phyloP scores from a whole-genome alignment of 1,140 invertebrate genomes.

The Neuroterus valhalla region DNA sequence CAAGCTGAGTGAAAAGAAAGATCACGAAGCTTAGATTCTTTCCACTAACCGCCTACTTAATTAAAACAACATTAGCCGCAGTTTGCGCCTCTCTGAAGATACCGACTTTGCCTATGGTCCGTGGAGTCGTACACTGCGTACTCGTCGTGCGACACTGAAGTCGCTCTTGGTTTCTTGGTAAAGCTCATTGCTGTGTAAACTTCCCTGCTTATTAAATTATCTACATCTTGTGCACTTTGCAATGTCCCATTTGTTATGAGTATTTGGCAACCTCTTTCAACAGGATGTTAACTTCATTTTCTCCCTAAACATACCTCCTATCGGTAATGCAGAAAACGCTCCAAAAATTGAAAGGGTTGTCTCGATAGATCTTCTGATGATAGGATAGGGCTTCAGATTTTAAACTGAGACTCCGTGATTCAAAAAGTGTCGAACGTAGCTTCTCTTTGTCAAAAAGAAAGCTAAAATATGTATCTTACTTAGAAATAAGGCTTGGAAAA shows the following conservation, averaged over 20 bases:
- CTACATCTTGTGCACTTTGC: constrained; percentile 32
- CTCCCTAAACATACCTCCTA: background rate
- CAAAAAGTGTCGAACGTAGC: too few relatives aligned
- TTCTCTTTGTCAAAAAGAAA: too few relatives aligned
- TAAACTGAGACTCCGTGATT: background rate
- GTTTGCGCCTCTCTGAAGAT: constrained; percentile 40
- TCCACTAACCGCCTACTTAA: constrained; percentile 72
- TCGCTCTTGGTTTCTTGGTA: constrained; percentile 34
- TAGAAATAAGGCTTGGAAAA: too few relatives aligned
- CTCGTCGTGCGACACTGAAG: constrained; percentile 40
- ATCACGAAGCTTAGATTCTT: constrained; percentile 52
- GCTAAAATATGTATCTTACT: too few relatives aligned
- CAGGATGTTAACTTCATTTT: background rate
- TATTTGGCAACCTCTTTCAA: constrained; percentile 58
- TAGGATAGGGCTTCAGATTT: background rate
- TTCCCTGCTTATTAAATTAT: constrained; percentile 63
- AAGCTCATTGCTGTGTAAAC: constrained; percentile 49
- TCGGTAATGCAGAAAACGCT: background rate
- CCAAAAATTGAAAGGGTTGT: background rate
- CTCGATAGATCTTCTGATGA: background rate
- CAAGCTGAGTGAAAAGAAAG: constrained; percentile 49
- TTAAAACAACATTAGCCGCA: constrained; percentile 71
- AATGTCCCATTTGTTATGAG: constrained; percentile 54
- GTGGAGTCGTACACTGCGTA: constrained; percentile 38
- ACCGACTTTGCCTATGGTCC: constrained; percentile 52